Conservation (phyloP, 1,140 invertebrate genomes). For the Aporrectodea caliginosa region DNA sequence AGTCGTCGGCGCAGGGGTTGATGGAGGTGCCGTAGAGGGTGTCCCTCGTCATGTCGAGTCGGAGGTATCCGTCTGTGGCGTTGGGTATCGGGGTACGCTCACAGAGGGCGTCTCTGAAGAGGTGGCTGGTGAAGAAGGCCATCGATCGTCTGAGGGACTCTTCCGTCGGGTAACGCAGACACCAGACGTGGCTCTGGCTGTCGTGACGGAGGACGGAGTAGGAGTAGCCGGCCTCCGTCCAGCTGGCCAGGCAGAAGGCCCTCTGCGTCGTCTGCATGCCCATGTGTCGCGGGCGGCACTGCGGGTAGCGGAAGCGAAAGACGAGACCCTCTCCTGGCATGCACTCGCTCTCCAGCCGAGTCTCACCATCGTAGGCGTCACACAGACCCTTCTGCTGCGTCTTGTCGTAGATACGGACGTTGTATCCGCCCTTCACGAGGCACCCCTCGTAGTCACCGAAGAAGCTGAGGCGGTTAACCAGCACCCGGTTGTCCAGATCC, state of each 20-base stretch:
- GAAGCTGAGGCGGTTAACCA: too few species aligned
- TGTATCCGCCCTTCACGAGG: constrained; percentile 21
- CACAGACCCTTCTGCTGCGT: background rate
- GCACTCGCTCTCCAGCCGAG: constrained; percentile 27
- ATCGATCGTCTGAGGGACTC: too few species aligned
- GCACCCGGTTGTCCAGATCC: too few species aligned
- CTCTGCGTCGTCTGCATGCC: constrained; percentile 6
- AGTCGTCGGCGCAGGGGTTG: constrained; percentile 31
- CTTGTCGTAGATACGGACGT: constrained; percentile 20
- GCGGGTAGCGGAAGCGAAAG: constrained; percentile 23
- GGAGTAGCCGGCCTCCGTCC: constrained; percentile 10
- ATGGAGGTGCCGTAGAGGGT: too few species aligned
- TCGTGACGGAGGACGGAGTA: constrained; percentile 18
- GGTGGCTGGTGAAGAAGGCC: too few species aligned
- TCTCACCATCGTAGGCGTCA: constrained; percentile 24
- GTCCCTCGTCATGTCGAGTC: too few species aligned
- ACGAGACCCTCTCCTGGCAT: constrained; percentile 24
- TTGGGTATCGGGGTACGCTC: too few species aligned
- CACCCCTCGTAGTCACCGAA: too few species aligned
- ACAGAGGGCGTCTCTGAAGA: too few species aligned
- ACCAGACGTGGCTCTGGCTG: constrained; percentile 4
- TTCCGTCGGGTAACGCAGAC: constrained; percentile 15
- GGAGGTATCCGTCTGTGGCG: too few species aligned
- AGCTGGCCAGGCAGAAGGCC: constrained; percentile 24
- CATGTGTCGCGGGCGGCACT: constrained; percentile 20